These are phyloP conservation scores for Melanotaenia maccullochi DNA, from an alignment of 2,797 vertebrate species.

Conservation along the genomic window DNA sequence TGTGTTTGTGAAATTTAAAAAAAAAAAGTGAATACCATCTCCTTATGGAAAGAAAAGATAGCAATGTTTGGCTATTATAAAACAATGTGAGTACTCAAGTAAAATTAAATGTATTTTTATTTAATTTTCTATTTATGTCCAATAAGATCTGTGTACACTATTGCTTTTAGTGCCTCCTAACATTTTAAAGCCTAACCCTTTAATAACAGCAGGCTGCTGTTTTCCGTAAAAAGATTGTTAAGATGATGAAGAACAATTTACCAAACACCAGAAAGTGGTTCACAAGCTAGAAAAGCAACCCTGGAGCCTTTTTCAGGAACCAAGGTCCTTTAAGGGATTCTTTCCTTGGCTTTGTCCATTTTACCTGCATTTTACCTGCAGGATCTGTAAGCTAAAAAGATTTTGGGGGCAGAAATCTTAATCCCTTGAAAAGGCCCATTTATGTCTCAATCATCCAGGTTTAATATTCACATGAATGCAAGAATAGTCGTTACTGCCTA, in stretches of 20 bases:
- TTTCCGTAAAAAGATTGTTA: too few species aligned
- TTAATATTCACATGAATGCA: not conserved
- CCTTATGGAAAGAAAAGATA: not conserved
- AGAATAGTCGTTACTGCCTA: not conserved
- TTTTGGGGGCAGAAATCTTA: not conserved
- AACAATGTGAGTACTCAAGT: not conserved
- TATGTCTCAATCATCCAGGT: not conserved
- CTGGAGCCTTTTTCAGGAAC: too few species aligned
- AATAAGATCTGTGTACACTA: not conserved
- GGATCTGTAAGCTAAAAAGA: too few species aligned
- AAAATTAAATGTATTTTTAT: not conserved
- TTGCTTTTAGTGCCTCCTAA: too few species aligned
- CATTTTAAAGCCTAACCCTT: too few species aligned
- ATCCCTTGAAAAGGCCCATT: not conserved
- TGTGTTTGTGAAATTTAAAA: conserved; percentile 10
- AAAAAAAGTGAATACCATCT: too few species aligned
- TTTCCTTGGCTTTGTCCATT: not conserved
- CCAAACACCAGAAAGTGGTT: too few species aligned
- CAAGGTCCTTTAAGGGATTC: too few species aligned
- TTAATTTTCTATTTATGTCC: not conserved
- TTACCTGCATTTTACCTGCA: too few species aligned
- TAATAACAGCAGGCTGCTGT: too few species aligned
- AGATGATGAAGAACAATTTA: too few species aligned
- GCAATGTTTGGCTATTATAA: not conserved
- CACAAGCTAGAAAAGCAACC: too few species aligned